Evolutionary conservation across 2,888 invertebrate species (phyloP).

Genomic region (Cheilosia grossa): DNA sequence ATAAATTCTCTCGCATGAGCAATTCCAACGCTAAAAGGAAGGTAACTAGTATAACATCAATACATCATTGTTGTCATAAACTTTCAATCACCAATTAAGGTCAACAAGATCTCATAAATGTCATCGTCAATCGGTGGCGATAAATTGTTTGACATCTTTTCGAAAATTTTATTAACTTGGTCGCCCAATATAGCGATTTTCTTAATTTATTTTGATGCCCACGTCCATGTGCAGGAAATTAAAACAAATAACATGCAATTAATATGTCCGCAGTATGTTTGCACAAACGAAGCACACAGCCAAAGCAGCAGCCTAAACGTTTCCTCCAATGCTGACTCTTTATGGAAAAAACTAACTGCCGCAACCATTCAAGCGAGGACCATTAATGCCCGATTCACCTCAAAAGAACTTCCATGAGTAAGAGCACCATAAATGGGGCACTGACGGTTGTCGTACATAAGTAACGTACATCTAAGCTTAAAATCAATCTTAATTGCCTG

Average conservation of each 20-base stretch:
- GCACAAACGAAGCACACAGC: conserved; percentile 24
- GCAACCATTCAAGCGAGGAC: conserved; percentile 45
- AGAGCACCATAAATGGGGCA: conserved; percentile 48
- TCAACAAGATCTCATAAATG: conserved; percentile 35
- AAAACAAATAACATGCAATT: conserved; percentile 64
- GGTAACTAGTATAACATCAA: neutral
- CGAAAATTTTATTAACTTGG: conserved; percentile 43
- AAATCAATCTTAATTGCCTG: conserved; percentile 63
- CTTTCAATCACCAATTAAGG: conserved; percentile 33
- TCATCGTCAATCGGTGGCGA: conserved; percentile 7
- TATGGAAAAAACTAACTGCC: conserved; percentile 49
- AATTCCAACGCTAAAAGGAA: neutral
- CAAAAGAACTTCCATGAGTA: conserved; percentile 62
- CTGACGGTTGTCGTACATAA: conserved; percentile 4
- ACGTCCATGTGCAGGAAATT: conserved; percentile 68
- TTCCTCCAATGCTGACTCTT: conserved; percentile 32
- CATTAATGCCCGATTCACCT: conserved; percentile 43
- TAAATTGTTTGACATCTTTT: conserved; percentile 21
- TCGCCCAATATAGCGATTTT: conserved; percentile 51
- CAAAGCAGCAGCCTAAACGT: conserved; percentile 8
- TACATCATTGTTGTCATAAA: neutral
- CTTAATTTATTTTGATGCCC: conserved; percentile 63
- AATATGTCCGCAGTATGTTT: conserved; percentile 50
- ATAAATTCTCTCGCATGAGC: too few species aligned
- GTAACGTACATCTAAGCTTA: conserved; percentile 38